phyloP scores from a whole-genome alignment of 2,797 vertebrate genomes.

The Lindbergichthys nudifrons region DNA sequence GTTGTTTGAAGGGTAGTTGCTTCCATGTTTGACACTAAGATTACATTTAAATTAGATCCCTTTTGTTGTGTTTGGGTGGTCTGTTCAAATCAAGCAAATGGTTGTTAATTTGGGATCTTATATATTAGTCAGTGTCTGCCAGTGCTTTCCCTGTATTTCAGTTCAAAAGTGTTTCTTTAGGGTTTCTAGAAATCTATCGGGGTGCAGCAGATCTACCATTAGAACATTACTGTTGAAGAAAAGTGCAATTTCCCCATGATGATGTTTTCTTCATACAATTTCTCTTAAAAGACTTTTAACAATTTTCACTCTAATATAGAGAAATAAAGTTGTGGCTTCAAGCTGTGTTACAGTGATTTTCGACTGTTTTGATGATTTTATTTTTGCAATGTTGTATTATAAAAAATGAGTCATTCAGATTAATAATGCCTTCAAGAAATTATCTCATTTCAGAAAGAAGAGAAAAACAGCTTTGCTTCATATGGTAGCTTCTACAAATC shows the following conservation, averaged over 20 bases:
- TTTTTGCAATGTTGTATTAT: not conserved
- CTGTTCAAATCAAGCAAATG: constrained; percentile 2
- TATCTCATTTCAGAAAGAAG: not conserved
- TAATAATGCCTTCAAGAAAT: not conserved
- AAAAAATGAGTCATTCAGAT: not conserved
- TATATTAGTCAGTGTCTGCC: not conserved
- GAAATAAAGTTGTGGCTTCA: not conserved
- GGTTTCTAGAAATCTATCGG: not conserved
- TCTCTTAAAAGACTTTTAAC: not conserved
- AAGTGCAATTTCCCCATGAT: not conserved
- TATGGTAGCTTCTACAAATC: not conserved
- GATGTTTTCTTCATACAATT: constrained; percentile 6
- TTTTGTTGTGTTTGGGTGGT: constrained; percentile 65
- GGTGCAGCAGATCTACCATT: not conserved
- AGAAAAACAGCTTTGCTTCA: not conserved
- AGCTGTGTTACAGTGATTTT: constrained; percentile 26
- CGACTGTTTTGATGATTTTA: not conserved
- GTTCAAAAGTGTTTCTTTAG: not conserved
- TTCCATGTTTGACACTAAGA: constrained; percentile 30
- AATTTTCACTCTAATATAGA: not conserved
- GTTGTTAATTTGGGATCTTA: constrained; percentile 9
- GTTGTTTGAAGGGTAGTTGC: constrained; percentile 36
- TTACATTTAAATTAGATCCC: no score
- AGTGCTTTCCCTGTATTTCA: not conserved
- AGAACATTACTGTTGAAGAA: not conserved